Conservation (phyloP, 92 coral and sea anemone genomes). For the Parazoanthus atlanticus region DNA sequence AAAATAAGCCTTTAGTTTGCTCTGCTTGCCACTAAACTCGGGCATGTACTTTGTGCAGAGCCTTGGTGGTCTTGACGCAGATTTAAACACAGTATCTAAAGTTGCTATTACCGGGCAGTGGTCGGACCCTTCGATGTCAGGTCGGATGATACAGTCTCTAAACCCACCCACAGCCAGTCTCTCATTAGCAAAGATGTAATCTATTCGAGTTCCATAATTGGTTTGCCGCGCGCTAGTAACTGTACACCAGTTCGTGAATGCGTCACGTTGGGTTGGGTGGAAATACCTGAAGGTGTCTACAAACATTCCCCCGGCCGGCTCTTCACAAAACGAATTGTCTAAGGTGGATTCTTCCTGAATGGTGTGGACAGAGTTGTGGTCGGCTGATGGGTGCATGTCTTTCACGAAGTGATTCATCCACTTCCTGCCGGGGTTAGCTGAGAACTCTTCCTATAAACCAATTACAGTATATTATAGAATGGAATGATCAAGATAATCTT, state of each 20-base stretch:
- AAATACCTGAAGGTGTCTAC: conserved; percentile 84
- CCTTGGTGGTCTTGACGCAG: conserved; percentile 72
- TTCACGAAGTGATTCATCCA: conserved; percentile 80
- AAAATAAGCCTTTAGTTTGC: conserved; percentile 82
- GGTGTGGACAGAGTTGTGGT: neutral
- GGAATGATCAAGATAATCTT: neutral
- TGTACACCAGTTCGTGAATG: conserved; percentile 96
- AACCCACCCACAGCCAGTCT: conserved; percentile 67
- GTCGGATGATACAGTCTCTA: conserved; percentile 73
- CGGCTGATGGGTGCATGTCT: conserved; percentile 11
- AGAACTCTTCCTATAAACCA: conserved; percentile 69
- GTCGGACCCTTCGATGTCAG: conserved; percentile 95
- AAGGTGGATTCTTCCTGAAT: neutral
- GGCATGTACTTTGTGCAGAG: conserved; percentile 94
- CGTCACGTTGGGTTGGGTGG: conserved; percentile 77
- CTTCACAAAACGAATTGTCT: conserved; percentile 29
- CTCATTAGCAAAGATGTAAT: conserved; percentile 85
- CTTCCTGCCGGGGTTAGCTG: conserved; percentile 81
- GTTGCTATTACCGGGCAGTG: conserved; percentile 96
- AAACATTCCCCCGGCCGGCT: conserved; percentile 44
- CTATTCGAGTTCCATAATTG: conserved; percentile 93
- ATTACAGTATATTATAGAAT: neutral
- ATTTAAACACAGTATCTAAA: conserved; percentile 57
- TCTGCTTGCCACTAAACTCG: conserved; percentile 92
- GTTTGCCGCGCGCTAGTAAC: conserved; percentile 94